Base-by-base conservation (phyloP, 2,888 invertebrate species). In the Noctua janthe region DNA sequence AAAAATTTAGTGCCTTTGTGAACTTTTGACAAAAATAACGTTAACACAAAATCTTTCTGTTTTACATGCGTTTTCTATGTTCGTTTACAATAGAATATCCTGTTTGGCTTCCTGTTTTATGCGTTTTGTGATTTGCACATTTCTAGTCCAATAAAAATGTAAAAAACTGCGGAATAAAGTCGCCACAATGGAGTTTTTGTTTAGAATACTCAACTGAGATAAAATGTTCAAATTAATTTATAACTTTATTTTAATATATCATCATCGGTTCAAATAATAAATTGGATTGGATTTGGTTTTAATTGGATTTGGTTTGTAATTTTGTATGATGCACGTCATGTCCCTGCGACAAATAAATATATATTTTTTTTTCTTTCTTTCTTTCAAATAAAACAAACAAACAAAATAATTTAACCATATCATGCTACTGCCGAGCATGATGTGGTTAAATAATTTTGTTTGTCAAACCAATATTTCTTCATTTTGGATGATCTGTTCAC, bases 1-100 rank as follows among this genome's bases (percentile, higher is more conserved):
- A 51, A 76, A 69, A 51, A 13, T 8, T n/a, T 13, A 35, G 20
- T 59, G 83, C 59, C 43, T 51, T 75, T 74, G 49, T 80, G 17
- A 67, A 56, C 4, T 74, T 43, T 56, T 11, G 43, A 47, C 51
- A 76, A 81, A 83, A 76, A 11, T 13, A 29, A 29, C 49, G 17
- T 59, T 69, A n/a, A 39, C 20, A 76, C 15, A 69, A 15, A 83
- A 47, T 29, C 2, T 20, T 62, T 69, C 1, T 76, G n/a, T 76
- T 69, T 75, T n/a, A 47, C n/a, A 69, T 69, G 20, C n/a, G n/a
- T 69, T 54, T 51, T 64, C n/a, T 51, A 11, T 64, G 39, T n/a
- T n/a, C 11, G 13, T 56, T n/a, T 35, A 76, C 51, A 76, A 76
- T n/a, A 69, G 43, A 62, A 35, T 51, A n/a, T 39, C 0, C 13